phyloP scores from a whole-genome alignment of 1,140 invertebrate species.

The Pseudomyrmex sp. region DNA sequence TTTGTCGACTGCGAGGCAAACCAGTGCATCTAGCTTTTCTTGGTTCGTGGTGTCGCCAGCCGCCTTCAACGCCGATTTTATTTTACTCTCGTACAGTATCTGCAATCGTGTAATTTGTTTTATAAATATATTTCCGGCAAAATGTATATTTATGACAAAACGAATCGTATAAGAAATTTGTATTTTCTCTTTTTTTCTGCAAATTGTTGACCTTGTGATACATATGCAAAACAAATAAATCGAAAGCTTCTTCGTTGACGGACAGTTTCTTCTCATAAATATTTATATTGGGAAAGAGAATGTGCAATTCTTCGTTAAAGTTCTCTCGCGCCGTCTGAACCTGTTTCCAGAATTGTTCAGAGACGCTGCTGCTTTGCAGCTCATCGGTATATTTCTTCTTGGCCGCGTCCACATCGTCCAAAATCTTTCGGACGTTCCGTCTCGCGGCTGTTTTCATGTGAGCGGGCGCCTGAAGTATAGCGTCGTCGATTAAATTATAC shows the following conservation, averaged over 20 bases:
- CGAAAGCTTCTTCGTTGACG: slow-evolving; percentile 88
- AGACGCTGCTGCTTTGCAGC: slow-evolving; percentile 85
- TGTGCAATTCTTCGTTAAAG: slow-evolving; percentile 90
- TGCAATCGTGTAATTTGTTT: slow-evolving; percentile 80
- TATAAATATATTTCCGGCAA: slow-evolving; percentile 10
- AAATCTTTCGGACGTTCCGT: slow-evolving; percentile 88
- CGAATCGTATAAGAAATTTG: no score
- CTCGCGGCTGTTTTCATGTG: slow-evolving; percentile 83
- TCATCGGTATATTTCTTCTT: slow-evolving; percentile 87
- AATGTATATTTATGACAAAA: background rate
- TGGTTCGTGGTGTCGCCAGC: slow-evolving; percentile 82
- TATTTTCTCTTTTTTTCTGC: slow-evolving; percentile 85
- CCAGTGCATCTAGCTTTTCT: slow-evolving; percentile 78
- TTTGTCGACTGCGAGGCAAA: slow-evolving; percentile 76
- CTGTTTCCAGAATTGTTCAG: slow-evolving; percentile 90
- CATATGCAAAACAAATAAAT: slow-evolving; percentile 89
- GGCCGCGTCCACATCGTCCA: slow-evolving; percentile 86
- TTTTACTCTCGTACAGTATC: slow-evolving; percentile 87
- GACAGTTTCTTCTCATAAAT: slow-evolving; percentile 88
- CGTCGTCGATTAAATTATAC: slow-evolving; percentile 83
- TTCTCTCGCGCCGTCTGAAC: slow-evolving; percentile 89
- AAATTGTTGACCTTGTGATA: slow-evolving; percentile 88
- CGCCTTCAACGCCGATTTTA: slow-evolving; percentile 88
- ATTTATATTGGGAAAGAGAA: slow-evolving; percentile 90
- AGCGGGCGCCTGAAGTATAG: slow-evolving; percentile 84